Conservation (phyloP, 2,797 vertebrate species). For the Phalloptychus januarius region DNA sequence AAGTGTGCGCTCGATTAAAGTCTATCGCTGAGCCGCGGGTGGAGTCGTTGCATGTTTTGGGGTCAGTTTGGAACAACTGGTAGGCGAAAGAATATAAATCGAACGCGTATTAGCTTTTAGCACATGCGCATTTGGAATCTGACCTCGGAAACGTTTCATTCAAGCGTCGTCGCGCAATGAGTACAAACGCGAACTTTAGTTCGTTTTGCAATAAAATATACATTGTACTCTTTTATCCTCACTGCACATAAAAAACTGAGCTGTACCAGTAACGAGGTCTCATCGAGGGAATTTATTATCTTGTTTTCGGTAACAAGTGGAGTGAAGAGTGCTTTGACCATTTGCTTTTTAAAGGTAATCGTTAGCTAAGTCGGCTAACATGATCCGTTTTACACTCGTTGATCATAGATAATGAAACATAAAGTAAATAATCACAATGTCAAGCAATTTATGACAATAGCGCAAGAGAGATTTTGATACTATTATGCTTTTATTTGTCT, state of each 20-base stretch:
- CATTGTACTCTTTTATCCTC: background rate
- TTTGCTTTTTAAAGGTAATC: conserved; percentile 54
- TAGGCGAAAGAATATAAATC: conserved; percentile 6
- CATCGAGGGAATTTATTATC: background rate
- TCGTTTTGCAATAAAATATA: background rate
- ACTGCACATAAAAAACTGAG: background rate
- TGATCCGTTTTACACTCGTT: background rate
- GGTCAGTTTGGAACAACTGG: background rate
- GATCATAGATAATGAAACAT: background rate
- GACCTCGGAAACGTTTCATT: conserved; percentile 62
- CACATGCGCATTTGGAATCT: conserved; percentile 41
- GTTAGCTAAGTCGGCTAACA: conserved; percentile 43
- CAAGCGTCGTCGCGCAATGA: conserved; percentile 47
- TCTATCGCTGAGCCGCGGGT: background rate
- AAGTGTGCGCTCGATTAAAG: background rate
- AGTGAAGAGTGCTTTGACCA: background rate
- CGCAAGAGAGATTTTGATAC: background rate
- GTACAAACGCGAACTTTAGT: conserved; percentile 8
- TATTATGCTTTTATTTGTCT: background rate
- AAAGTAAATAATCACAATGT: background rate
- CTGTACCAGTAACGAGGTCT: background rate
- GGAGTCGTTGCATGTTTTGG: background rate
- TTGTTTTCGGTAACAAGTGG: background rate
- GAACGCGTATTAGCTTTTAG: background rate
- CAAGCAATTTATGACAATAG: background rate